Percentiles rank a stretch among this genome's conserved stretches.
phyloP scores from a whole-genome alignment of 2,888 invertebrate genomes.

The Sicus ferrugineus region DNA sequence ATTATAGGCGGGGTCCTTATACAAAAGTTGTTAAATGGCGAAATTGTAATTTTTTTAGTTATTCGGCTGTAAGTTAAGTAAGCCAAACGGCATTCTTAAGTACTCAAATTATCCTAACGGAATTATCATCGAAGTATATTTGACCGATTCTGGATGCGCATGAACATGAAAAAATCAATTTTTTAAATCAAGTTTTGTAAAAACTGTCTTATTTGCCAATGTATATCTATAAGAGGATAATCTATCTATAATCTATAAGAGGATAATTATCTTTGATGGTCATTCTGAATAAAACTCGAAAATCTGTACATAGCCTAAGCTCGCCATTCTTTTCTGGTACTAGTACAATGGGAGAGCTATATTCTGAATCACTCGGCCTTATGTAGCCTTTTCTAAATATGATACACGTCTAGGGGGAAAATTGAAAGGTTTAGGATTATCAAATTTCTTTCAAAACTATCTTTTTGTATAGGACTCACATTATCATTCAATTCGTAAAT shows the following conservation, averaged over 20 bases:
- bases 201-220: too few relatives aligned
- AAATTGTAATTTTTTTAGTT: too few relatives aligned
- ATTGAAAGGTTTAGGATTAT: conserved; percentile 22
- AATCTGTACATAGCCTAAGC: conserved; percentile 3
- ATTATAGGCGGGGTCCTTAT: too few relatives aligned
- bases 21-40: too few relatives aligned
- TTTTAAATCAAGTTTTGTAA: neutral
- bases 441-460: conserved; percentile 9
- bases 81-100: too few relatives aligned
- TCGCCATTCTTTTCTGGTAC: conserved; percentile 28
- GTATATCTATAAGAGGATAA: too few relatives aligned
- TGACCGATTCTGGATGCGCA: neutral
- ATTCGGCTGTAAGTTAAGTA: too few relatives aligned
- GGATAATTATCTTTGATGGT: too few relatives aligned
- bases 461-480: neutral
- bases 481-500: neutral
- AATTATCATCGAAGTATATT: neutral
- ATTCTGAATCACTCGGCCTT: conserved; percentile 26
- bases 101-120: neutral
- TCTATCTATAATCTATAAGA: too few relatives aligned
- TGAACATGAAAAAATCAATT: neutral
- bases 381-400: conserved; percentile 29
- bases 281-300: neutral
- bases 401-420: conserved; percentile 30
- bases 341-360: conserved; percentile 32